Evolutionary conservation across 2,797 vertebrate species (phyloP), one percentile per base, ranked within the genome.

Genomic region (Distichodus sexfasciatus): DNA sequence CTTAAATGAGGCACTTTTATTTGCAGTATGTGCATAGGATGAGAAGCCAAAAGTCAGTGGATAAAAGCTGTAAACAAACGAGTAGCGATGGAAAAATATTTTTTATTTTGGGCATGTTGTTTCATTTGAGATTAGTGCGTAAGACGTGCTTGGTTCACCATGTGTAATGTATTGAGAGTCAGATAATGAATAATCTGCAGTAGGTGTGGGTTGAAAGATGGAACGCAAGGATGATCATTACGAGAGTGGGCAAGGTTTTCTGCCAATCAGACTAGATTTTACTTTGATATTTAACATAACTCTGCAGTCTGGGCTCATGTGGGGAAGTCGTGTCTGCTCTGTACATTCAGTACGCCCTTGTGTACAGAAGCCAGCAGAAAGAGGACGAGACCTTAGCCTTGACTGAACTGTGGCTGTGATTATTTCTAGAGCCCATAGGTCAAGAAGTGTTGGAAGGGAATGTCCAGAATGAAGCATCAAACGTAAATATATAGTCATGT

Each of bases 401-500:
- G 8, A 4, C 31, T 59, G 31, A 50, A 17, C 47, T 58, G 26
- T 26, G 38, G 46, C 57, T 1, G 3, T 19, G 19, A 10, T 60
- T 26, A 23, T 48, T 28, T 29, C 59, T 66, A 17, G 40, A 70
- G 50, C 4, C 31, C 26, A 33, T 51, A n/a, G 48, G 6, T 66
- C 41, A 33, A n/a, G n/a, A 41, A 48, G 47, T 19, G 50, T 28
- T 58, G 47, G 38, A 68, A 68, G 68, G 59, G 19, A 14, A 19
- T 26, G 31, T 11, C 24, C 19, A 4, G 17, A 65, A 43, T 0
- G 35, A 68, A 53, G 31, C 48, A 31, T 69, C 31, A 15, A 33
- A 69, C 66, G 57, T 58, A 66, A 69, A 70, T 50, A 36, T 38
- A 35, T 2, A 21, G 38, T 33, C 28, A 54, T 35, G 50, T 54